Conservation (phyloP, 2,797 vertebrate genomes). For the Philypnodon macrostomus region DNA sequence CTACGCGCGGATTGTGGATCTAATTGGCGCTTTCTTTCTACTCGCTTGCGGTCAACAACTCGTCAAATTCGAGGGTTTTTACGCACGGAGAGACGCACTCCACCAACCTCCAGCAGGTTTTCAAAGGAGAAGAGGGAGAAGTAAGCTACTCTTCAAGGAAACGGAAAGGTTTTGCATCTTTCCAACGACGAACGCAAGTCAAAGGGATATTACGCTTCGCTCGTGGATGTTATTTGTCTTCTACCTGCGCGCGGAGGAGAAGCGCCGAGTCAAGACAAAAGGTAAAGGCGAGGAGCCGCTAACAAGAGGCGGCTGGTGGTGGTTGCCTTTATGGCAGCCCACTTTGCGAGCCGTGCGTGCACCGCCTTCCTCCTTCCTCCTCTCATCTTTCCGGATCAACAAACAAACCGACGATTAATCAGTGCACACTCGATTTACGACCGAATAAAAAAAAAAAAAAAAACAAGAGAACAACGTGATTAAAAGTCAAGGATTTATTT, state of each 20-base stretch:
- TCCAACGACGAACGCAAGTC: constrained; percentile 38
- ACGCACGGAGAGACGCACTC: constrained; percentile 39
- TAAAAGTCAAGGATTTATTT: constrained; percentile 43
- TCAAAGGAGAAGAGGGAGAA: constrained; percentile 45
- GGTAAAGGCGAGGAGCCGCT: constrained; percentile 70
- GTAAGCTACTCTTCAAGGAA: constrained; percentile 17
- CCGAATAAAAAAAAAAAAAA: constrained; percentile 2
- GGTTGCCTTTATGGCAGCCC: constrained; percentile 57
- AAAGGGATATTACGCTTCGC: constrained; percentile 53
- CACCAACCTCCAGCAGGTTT: constrained; percentile 55
- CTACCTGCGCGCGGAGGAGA: constrained; percentile 53
- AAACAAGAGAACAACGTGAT: constrained; percentile 25
- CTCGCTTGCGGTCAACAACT: constrained; percentile 51
- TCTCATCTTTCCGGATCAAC: constrained; percentile 47
- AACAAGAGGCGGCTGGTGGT: constrained; percentile 56
- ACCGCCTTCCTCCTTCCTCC: constrained; percentile 44
- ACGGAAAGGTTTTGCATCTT: constrained; percentile 24
- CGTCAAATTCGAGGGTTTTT: constrained; percentile 48
- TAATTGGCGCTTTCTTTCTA: constrained; percentile 40
- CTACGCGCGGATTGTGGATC: constrained; percentile 44
- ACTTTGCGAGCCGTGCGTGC: constrained; percentile 60
- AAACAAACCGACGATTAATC: constrained; percentile 24
- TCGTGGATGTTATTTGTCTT: constrained; percentile 47
- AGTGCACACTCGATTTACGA: constrained; percentile 41
- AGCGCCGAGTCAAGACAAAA: constrained; percentile 74